Evolutionary conservation across 2,113 vertebrate genomes (phyloP).

Genomic region (Sminthopsis crassicaudata): DNA sequence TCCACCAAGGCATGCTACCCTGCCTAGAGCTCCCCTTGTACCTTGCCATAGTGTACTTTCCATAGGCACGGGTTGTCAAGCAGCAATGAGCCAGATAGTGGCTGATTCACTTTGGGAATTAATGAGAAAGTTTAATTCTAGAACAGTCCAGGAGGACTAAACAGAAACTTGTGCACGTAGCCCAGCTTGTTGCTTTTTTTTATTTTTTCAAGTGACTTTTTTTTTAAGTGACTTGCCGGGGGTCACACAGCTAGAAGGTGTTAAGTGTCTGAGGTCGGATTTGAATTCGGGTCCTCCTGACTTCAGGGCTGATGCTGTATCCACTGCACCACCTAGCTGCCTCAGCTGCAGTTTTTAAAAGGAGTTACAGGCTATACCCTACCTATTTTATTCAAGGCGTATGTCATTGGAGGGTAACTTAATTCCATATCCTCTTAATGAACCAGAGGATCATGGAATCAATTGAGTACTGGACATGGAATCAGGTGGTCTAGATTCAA

Average conservation of each 20-base stretch:
- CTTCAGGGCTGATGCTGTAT: no score
- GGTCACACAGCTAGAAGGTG: no score
- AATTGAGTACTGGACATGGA: neutral
- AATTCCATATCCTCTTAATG: neutral
- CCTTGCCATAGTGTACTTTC: neutral
- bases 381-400: neutral
- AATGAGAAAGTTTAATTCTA: conserved; percentile 14
- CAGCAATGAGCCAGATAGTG: conserved; percentile 30
- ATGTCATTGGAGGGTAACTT: neutral
- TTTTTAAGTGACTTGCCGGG: no score
- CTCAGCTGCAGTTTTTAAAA: neutral
- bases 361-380: neutral
- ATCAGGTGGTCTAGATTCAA: neutral
- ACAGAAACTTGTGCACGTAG: neutral
- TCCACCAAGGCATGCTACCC: neutral
- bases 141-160: conserved; percentile 20
- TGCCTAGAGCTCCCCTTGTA: conserved; percentile 23
- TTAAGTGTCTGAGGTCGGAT: no score
- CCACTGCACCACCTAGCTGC: no score
- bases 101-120: neutral
- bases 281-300: no score
- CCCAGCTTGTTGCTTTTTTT: neutral
- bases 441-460: neutral
- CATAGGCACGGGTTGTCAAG: neutral
- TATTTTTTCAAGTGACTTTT: no score